A percentile compares a stretch with the other conserved stretches of the same genome.
Evolutionary conservation across 1,140 invertebrate genomes (phyloP).

Genomic region (Myzus persicae): DNA sequence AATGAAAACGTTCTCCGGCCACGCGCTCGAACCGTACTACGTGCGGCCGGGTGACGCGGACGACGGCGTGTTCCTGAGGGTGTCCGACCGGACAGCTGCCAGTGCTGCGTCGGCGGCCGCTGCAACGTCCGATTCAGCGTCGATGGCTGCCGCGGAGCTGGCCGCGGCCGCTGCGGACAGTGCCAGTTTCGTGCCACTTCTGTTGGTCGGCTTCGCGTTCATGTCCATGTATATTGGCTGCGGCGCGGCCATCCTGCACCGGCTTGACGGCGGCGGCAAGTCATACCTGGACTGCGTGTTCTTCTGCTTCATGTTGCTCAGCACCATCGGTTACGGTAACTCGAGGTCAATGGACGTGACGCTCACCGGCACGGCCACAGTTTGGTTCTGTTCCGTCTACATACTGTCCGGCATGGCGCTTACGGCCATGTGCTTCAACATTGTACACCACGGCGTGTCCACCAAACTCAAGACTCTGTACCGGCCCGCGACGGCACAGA

Average conservation of each 20-base stretch:
- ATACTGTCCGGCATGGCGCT: constrained; percentile 94
- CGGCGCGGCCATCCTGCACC: constrained; percentile 87
- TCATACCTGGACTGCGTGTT: constrained; percentile 91
- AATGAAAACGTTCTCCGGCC: constrained; percentile 67
- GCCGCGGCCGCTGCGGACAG: constrained; percentile 59
- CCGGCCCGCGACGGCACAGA: neutral
- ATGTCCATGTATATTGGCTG: constrained; percentile 86
- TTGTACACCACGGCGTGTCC: constrained; percentile 77
- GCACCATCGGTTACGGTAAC: constrained; percentile 78
- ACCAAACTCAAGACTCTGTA: constrained; percentile 63
- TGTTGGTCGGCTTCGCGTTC: constrained; percentile 77
- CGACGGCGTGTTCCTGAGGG: constrained; percentile 46
- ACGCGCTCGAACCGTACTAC: constrained; percentile 80
- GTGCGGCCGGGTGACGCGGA: constrained; percentile 66
- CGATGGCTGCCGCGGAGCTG: constrained; percentile 45
- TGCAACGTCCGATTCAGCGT: constrained; percentile 65
- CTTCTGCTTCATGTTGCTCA: constrained; percentile 93
- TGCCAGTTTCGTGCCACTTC: constrained; percentile 75
- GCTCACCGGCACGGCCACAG: constrained; percentile 61
- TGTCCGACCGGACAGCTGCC: constrained; percentile 44
- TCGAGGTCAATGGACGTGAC: constrained; percentile 66
- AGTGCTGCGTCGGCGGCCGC: constrained; percentile 63
- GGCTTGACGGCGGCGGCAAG: constrained; percentile 75
- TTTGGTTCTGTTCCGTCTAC: constrained; percentile 94
- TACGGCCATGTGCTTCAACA: constrained; percentile 98